Evolutionary conservation across 2,113 vertebrate genomes (phyloP).

Genomic region (Peucedramus taeniatus): DNA sequence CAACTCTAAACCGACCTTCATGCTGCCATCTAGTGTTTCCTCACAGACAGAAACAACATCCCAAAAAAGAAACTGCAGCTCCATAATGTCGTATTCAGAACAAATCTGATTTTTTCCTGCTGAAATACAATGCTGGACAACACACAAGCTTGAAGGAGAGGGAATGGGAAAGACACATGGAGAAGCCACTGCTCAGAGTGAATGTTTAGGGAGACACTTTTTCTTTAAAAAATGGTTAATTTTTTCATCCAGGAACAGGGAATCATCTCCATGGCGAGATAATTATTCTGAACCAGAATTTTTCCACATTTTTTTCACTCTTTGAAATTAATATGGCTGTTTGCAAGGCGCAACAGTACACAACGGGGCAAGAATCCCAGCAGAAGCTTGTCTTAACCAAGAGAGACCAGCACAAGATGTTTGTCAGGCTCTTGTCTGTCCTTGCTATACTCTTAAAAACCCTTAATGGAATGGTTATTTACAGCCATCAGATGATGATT

Average conservation of each 20-base stretch:
- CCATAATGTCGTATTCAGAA: not conserved
- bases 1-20: not conserved
- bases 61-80: not conserved
- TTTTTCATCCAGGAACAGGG: not conserved
- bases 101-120: not conserved
- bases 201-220: not conserved
- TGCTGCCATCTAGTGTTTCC: slow-evolving; percentile 45
- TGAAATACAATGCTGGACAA: not conserved
- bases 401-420: not conserved
- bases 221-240: not conserved
- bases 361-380: not conserved
- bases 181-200: not conserved
- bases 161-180: not conserved
- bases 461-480: not conserved
- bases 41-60: not conserved
- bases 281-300: not conserved
- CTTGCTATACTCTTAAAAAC: not conserved
- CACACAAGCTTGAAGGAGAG: not conserved
- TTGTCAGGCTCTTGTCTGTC: not conserved
- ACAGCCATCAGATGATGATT: not conserved
- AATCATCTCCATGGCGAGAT: not conserved
- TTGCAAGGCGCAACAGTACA: not conserved
- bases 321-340: not conserved
- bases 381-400: not conserved
- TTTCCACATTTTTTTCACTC: not conserved